Conservation (phyloP, 2,888 invertebrate genomes). For the Limnephilus marmoratus region DNA sequence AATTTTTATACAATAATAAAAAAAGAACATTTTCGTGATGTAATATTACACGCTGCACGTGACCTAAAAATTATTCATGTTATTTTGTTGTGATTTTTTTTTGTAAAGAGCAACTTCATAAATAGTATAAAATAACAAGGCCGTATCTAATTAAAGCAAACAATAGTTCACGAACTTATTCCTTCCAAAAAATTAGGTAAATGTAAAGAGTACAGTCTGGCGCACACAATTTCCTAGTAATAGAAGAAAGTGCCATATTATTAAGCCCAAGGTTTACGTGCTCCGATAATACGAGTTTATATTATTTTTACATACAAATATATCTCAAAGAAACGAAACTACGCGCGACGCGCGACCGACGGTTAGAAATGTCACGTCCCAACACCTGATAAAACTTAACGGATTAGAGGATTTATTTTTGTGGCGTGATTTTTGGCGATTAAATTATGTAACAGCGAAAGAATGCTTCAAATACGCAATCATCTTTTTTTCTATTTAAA, state of each 20-base stretch:
- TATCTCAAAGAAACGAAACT: neutral
- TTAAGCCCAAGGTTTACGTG: slow-evolving; percentile 46
- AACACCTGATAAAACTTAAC: slow-evolving; percentile 44
- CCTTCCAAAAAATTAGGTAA: neutral
- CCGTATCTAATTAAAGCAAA: neutral
- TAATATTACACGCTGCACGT: neutral
- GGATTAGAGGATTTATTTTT: slow-evolving; percentile 26
- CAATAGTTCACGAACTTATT: neutral
- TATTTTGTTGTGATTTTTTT: neutral
- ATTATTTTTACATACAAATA: slow-evolving; percentile 44
- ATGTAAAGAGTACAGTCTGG: neutral
- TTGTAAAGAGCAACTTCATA: neutral
- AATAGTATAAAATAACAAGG: neutral
- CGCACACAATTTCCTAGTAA: slow-evolving; percentile 16
- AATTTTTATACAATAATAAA: too few relatives aligned
- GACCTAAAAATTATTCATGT: neutral
- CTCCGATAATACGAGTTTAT: slow-evolving; percentile 45
- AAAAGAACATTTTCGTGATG: too few relatives aligned
- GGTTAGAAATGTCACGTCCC: slow-evolving; percentile 28
- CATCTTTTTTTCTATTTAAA: neutral
- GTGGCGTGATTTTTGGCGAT: slow-evolving; percentile 32
- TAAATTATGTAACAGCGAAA: neutral
- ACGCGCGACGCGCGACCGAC: neutral
- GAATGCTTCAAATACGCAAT: neutral
- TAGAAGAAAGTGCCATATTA: slow-evolving; percentile 24